phyloP scores from a whole-genome alignment of 2,113 vertebrate genomes.

The Dissostichus mawsoni region DNA sequence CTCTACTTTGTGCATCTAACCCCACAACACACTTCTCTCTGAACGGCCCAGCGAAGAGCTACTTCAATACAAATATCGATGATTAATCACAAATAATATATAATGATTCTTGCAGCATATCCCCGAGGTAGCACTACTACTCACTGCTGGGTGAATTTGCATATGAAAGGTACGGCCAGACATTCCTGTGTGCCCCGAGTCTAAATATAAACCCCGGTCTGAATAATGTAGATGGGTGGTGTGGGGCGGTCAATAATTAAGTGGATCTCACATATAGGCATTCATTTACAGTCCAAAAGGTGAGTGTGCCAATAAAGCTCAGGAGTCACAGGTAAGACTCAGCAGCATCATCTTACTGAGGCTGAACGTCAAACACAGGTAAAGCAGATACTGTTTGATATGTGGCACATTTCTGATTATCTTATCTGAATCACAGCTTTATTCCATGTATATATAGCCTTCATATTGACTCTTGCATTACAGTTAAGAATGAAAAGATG shows the following conservation, averaged over 20 bases:
- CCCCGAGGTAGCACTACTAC: constrained; percentile 51
- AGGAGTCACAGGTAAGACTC: constrained; percentile 56
- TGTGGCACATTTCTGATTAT: neutral
- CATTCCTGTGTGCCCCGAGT: constrained; percentile 65
- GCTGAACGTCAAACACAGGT: neutral
- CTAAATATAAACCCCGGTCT: constrained; percentile 85
- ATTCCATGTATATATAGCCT: neutral
- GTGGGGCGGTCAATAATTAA: constrained; percentile 90
- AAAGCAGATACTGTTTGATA: neutral
- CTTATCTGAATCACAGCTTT: neutral
- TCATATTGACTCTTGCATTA: no score
- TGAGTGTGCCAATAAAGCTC: constrained; percentile 63
- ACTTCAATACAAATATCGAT: neutral
- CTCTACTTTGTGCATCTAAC: no score
- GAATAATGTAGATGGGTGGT: constrained; percentile 87
- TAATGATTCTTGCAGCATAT: neutral
- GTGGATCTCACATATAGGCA: constrained; percentile 52
- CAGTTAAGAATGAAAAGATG: no score
- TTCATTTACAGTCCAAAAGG: constrained; percentile 75
- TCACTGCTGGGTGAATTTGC: constrained; percentile 75
- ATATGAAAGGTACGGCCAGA: constrained; percentile 78
- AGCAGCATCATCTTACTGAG: constrained; percentile 46
- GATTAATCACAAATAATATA: neutral
- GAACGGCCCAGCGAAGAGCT: no score
- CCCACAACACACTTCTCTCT: no score